Percentiles rank a stretch among this genome's conserved stretches.
phyloP scores from a whole-genome alignment of 1,140 invertebrate species.

The Dendrolimus punctatus region DNA sequence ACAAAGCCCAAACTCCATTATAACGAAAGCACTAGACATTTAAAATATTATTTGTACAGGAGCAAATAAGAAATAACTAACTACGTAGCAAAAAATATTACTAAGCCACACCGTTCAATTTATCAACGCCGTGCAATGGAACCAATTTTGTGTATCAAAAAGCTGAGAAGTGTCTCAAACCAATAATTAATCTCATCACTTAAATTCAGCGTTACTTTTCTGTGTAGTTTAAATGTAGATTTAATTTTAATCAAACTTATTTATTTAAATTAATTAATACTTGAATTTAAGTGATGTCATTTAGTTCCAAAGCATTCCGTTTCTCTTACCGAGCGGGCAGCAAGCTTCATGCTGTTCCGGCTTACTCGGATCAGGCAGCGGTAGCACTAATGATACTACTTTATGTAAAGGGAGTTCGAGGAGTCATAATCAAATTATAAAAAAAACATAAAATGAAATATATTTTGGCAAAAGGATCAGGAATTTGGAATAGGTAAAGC shows the following conservation, averaged over 20 bases:
- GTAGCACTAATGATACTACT: constrained; percentile 82
- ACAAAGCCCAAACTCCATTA: neutral
- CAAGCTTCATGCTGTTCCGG: constrained; percentile 90
- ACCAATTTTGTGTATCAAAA: constrained; percentile 23
- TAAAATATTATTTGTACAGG: constrained; percentile 16
- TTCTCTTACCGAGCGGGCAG: constrained; percentile 84
- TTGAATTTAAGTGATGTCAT: too few relatives aligned
- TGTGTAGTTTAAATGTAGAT: too few relatives aligned
- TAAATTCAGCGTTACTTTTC: too few relatives aligned
- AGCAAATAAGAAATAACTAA: constrained; percentile 14
- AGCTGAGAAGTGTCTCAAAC: too few relatives aligned
- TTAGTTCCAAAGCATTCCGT: constrained; percentile 32
- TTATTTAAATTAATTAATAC: too few relatives aligned
- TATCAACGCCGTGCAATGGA: constrained; percentile 36
- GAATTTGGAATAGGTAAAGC: constrained; percentile 60
- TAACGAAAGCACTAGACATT: constrained; percentile 26
- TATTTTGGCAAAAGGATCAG: constrained; percentile 26
- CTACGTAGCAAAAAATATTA: constrained; percentile 27
- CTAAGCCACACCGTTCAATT: constrained; percentile 42
- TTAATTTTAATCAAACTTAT: too few relatives aligned
- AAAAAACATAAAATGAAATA: constrained; percentile 41
- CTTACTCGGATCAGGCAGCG: constrained; percentile 86
- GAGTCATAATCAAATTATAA: constrained; percentile 52
- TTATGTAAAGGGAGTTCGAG: constrained; percentile 48
- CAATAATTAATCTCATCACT: too few relatives aligned